Base-by-base conservation (phyloP, 2,888 invertebrate species). In the Aphodius granarius region DNA sequence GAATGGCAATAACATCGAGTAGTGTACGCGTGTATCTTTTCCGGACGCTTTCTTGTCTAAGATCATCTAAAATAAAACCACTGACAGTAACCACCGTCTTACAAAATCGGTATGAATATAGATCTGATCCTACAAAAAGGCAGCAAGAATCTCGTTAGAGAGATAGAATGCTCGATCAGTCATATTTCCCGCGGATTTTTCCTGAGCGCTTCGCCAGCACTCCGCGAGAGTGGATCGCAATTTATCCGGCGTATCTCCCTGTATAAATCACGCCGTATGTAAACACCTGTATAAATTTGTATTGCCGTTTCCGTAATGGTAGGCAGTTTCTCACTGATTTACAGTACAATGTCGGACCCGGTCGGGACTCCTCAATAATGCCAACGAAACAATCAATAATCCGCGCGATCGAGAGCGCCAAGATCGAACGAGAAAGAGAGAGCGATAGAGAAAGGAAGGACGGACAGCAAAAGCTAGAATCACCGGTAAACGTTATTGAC, bases 401-500 rank as follows among this genome's bases (percentile, higher is more conserved):
- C 43, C 43, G 13, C 43, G n/a, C n/a, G n/a, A n/a, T n/a, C n/a
- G n/a, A n/a, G n/a, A 43, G 43, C 43, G 13, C 6, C 43, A 43
- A 43, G 9, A 13, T 43, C 43, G 43, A 43, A 6, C 43, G 43
- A 9, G 43, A n/a, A n/a, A n/a, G 43, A 43, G 9, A 43, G 43
- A 43, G 6, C 6, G 43, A 43, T 43, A 43, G 43, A 43, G 43
- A 43, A 13, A 43, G 43, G 13, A 13, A 43, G 43, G 43, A 43
- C 1, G 16, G 43, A 43, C 43, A 43, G 43, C 6, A 43, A 71
- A 9, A 73, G 73, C 73, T 66, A 75, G 66, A 72, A 72, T 75
- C 75, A 66, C 66, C 43, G 75, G 71, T 76, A 76, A 76, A 76
- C 76, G 76, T 76, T 78, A 76, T 78, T 75, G 78, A 76, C 78